Conservation (phyloP, 2,113 vertebrate genomes). For the Ramphastos sulfuratus region DNA sequence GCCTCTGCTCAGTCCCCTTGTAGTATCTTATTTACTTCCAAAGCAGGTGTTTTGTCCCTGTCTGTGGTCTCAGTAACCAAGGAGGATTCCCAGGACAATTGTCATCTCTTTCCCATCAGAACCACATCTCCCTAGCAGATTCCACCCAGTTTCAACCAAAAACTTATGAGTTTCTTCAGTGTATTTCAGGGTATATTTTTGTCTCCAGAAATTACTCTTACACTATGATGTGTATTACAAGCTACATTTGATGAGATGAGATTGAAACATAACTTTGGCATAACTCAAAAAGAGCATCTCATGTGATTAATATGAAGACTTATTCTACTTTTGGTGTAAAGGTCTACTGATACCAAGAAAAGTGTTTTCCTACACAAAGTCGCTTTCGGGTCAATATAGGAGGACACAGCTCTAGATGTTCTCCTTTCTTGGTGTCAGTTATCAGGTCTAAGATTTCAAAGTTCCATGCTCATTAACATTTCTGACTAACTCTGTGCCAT, state of each 20-base stretch:
- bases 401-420: too few relatives aligned
- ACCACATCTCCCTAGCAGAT: background rate
- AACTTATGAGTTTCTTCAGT: background rate
- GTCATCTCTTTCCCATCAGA: background rate
- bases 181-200: background rate
- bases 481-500: background rate
- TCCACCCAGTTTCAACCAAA: background rate
- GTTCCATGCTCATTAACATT: background rate
- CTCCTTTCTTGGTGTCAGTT: background rate
- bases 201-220: background rate
- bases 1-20: background rate
- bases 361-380: background rate
- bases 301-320: background rate
- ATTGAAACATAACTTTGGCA: background rate
- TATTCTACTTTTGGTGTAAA: conserved; percentile 1
- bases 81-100: background rate
- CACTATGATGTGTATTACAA: background rate
- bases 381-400: background rate
- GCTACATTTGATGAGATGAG: background rate
- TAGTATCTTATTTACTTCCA: background rate
- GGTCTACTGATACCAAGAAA: background rate
- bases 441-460: background rate
- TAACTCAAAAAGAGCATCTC: background rate
- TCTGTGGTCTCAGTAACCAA: background rate
- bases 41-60: background rate